Percentiles rank a stretch among this genome's conserved stretches.
These are phyloP conservation scores for Dynastes tityus DNA, from an alignment of 2,888 invertebrate species.

Conservation along the genomic window DNA sequence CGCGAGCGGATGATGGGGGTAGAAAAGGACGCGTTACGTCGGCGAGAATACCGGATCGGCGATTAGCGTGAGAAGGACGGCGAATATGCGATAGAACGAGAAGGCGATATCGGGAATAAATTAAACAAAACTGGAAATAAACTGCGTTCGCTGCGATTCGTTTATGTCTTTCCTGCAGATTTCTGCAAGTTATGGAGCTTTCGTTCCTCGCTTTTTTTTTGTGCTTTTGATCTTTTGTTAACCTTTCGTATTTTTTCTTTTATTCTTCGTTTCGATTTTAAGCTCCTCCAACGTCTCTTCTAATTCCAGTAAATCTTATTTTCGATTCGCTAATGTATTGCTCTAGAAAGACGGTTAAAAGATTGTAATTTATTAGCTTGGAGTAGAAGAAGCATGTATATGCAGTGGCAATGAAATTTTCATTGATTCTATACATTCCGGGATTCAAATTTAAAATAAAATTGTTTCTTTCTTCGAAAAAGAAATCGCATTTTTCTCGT, in stretches of 20 bases:
- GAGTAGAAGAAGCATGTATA: not conserved
- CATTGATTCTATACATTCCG: no score
- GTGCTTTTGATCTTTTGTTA: not conserved
- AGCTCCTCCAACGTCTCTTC: not conserved
- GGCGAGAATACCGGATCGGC: slow-evolving; percentile 27
- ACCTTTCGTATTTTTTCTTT: not conserved
- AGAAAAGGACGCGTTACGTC: slow-evolving; percentile 15
- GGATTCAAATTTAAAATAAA: no score
- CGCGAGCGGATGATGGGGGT: slow-evolving; percentile 40
- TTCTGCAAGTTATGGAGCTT: slow-evolving; percentile 46
- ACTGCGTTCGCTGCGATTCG: slow-evolving; percentile 49
- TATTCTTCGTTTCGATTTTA: not conserved
- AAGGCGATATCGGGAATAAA: slow-evolving; percentile 40
- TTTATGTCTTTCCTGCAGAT: slow-evolving; percentile 49
- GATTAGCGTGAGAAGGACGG: slow-evolving; percentile 51
- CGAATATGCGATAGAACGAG: slow-evolving; percentile 42
- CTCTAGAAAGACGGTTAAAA: not conserved
- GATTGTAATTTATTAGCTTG: not conserved
- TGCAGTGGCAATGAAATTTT: no score
- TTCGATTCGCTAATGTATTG: slow-evolving; percentile 13
- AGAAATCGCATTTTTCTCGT: no score
- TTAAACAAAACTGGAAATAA: slow-evolving; percentile 50
- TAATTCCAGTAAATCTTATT: not conserved
- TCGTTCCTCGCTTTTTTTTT: slow-evolving; percentile 22
- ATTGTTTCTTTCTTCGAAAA: no score